Percentiles rank a stretch among this genome's conserved stretches.
phyloP scores from a whole-genome alignment of 2,113 vertebrate species.

The Syngnathus typhle region DNA sequence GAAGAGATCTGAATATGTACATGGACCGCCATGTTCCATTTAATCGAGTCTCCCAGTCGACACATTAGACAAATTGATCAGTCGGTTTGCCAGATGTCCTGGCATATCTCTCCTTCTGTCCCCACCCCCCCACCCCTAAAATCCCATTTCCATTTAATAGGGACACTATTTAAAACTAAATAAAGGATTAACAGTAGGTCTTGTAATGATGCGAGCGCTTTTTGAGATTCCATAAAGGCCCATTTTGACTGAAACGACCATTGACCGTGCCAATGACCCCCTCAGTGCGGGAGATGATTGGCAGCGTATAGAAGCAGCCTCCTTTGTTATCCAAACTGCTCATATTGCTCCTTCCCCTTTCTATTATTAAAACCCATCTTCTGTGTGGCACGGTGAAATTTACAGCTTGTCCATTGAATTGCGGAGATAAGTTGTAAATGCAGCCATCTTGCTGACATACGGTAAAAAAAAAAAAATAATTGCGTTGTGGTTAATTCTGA shows the following conservation, averaged over 20 bases:
- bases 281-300: slow-evolving; percentile 32
- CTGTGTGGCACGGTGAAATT: slow-evolving; percentile 36
- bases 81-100: slow-evolving; percentile 63
- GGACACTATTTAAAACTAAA: slow-evolving; percentile 5
- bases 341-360: slow-evolving; percentile 36
- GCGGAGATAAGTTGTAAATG: slow-evolving; percentile 39
- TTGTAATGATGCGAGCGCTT: slow-evolving; percentile 11
- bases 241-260: slow-evolving; percentile 44
- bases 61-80: slow-evolving; percentile 61
- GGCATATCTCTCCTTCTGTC: slow-evolving; percentile 51
- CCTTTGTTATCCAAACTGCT: slow-evolving; percentile 49
- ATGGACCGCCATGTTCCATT: slow-evolving; percentile 31
- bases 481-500: no score
- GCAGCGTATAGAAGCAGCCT: slow-evolving; percentile 27
- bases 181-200: neutral
- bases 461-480: no score
- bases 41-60: slow-evolving; percentile 49
- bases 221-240: slow-evolving; percentile 15
- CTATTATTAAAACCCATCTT: slow-evolving; percentile 50
- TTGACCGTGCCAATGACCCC: slow-evolving; percentile 22
- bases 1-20: slow-evolving; percentile 12
- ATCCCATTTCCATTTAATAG: slow-evolving; percentile 14
- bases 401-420: slow-evolving; percentile 33
- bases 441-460: slow-evolving; percentile 5
- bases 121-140: neutral